Evolutionary conservation across 2,113 vertebrate species (phyloP), one percentile per base, ranked within the genome.

Genomic region (Dolichallabes microphthalmus): DNA sequence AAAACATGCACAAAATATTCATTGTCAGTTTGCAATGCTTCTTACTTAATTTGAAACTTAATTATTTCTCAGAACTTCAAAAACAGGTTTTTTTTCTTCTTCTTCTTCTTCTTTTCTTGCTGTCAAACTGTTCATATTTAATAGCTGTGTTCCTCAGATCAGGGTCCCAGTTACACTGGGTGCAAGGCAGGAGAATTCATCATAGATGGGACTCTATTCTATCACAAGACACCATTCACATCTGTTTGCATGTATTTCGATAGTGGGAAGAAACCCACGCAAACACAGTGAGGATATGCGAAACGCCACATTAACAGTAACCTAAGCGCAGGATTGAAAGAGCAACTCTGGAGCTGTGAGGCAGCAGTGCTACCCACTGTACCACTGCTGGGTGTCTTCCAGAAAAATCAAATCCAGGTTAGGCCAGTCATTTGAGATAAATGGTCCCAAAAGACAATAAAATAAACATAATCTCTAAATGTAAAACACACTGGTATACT

Each of bases 401-500:
- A 50, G 13, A 57, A 30, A 76, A 64, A 57, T 32, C 19, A 13
- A 17, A 4, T 55, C 15, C 8, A 9, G 52, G 13, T 75, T 11
- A 55, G 19, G n/a, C 4, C 6, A 53, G 60, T 86, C 30, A 10
- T 82, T 69, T 77, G 27, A 53, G 10, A 79, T 25, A 27, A 64
- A 88, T 53, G 45, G 55, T 27, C 71, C 50, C 77, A 85, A 25
- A 25, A 63, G 60, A n/a, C 35, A 53, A 71, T 45, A 32, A 80
- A 73, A 88, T 80, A 87, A 85, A 87, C 85, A 73, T 87, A 77
- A 32, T 45, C 57, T 68, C 45, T 81, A n/a, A 77, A 57, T 58
- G 69, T 87, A 84, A 64, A 80, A 88, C 88, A 66, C 30, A 30
- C 4, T 15, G 60, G 66, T 80, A 22, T 85, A 68, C 7, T 9